Evolutionary conservation across 2,888 invertebrate genomes (phyloP).

Genomic region (Ephialtes manifestator): DNA sequence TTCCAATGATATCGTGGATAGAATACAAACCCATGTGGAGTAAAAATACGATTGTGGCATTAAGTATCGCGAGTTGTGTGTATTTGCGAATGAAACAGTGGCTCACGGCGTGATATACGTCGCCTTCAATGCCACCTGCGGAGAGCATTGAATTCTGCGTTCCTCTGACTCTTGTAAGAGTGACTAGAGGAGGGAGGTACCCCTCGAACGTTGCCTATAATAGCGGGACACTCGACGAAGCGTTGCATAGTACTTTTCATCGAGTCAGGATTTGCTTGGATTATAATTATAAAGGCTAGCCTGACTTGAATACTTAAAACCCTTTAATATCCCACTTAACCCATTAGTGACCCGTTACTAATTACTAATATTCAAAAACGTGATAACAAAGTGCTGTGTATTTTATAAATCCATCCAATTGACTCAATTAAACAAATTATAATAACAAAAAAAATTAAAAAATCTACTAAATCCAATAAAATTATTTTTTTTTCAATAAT

Average conservation of each 20-base stretch:
- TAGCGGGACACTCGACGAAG: slow-evolving; percentile 80
- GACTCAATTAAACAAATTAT: not conserved
- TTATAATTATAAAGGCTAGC: slow-evolving; percentile 58
- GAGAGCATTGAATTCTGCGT: slow-evolving; percentile 78
- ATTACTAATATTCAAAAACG: not conserved
- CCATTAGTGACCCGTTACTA: not conserved
- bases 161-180: slow-evolving; percentile 61
- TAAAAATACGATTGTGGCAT: not conserved
- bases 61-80: not conserved
- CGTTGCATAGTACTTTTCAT: slow-evolving; percentile 82
- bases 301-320: slow-evolving; percentile 2
- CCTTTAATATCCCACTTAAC: not conserved
- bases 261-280: slow-evolving; percentile 78
- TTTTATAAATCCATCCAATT: not conserved
- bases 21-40: not conserved
- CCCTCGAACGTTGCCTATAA: slow-evolving; percentile 81
- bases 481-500: not conserved
- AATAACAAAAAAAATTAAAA: not conserved
- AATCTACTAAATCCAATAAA: not conserved
- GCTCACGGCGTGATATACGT: slow-evolving; percentile 31
- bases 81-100: slow-evolving; percentile 57
- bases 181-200: slow-evolving; percentile 72
- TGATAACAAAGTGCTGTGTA: slow-evolving; percentile 29
- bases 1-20: not conserved
- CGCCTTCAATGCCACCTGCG: slow-evolving; percentile 67